Evolutionary conservation across 2,888 invertebrate genomes (phyloP).

Genomic region (Salticus scenicus): DNA sequence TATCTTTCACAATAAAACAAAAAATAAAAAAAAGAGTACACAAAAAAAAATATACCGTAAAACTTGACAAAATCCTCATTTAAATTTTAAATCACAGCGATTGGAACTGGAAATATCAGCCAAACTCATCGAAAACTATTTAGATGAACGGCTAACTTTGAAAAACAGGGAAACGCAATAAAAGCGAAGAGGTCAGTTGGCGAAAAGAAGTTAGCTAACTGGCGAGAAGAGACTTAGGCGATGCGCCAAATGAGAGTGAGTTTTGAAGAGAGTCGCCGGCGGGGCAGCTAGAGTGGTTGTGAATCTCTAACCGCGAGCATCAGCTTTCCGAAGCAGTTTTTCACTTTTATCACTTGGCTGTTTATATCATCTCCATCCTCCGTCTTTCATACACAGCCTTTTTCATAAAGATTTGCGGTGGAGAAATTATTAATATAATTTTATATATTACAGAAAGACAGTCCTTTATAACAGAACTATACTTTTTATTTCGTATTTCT

Average conservation of each 20-base stretch:
- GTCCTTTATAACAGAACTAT: too few species aligned
- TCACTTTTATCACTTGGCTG: constrained; percentile 19
- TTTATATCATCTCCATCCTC: constrained; percentile 52
- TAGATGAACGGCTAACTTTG: too few species aligned
- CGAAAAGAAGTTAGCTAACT: constrained; percentile 47
- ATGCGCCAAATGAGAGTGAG: constrained; percentile 53
- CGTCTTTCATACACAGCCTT: background rate
- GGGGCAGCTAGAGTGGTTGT: constrained; percentile 45
- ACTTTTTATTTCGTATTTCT: too few species aligned
- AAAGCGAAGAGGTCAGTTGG: constrained; percentile 15
- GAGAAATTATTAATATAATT: constrained; percentile 25
- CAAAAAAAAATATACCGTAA: too few species aligned
- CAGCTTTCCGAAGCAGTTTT: constrained; percentile 40
- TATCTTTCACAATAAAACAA: too few species aligned
- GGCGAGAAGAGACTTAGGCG: constrained; percentile 37
- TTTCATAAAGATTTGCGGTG: background rate
- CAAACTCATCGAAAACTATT: too few species aligned
- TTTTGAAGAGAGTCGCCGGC: constrained; percentile 49
- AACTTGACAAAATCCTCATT: too few species aligned
- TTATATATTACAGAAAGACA: background rate
- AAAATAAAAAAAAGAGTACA: too few species aligned
- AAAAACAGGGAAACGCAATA: background rate
- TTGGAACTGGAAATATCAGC: too few species aligned
- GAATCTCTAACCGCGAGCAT: constrained; percentile 38
- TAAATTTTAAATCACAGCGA: too few species aligned